Conservation (phyloP, 2,113 vertebrate species). For the Chiloscyllium plagiosum region DNA sequence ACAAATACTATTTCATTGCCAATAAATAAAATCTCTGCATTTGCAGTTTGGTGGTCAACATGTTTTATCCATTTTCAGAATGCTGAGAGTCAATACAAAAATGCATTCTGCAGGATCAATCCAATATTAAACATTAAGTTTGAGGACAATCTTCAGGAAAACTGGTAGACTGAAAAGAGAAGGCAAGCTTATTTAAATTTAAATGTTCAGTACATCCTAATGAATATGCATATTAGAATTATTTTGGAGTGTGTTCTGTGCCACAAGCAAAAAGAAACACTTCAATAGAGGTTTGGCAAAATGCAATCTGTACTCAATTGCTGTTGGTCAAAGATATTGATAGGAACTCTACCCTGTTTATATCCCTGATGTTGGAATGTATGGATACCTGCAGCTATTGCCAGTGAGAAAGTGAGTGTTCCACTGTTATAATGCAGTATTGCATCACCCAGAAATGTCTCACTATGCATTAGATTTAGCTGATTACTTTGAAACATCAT, state of each 20-base stretch:
- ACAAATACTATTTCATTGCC: neutral
- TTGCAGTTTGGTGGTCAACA: neutral
- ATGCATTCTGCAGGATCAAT: neutral
- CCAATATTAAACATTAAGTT: conserved; percentile 14
- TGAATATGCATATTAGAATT: neutral
- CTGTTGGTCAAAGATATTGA: neutral
- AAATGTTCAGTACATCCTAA: neutral
- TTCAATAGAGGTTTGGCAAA: neutral
- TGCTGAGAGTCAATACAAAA: neutral
- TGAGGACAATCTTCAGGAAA: neutral
- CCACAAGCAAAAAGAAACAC: neutral
- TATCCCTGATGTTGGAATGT: neutral
- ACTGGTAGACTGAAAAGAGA: neutral
- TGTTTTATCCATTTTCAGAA: neutral
- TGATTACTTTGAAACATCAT: neutral
- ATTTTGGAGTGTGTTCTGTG: neutral
- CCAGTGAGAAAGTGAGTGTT: neutral
- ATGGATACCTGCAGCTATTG: neutral
- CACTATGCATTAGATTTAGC: neutral
- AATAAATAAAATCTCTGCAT: neutral
- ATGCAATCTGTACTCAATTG: neutral
- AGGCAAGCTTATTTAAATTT: neutral
- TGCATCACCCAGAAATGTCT: neutral
- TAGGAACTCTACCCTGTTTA: neutral
- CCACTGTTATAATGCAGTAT: neutral